Base-by-base conservation (phyloP, 2,113 vertebrate species). In the Triplophysa siluroides region DNA sequence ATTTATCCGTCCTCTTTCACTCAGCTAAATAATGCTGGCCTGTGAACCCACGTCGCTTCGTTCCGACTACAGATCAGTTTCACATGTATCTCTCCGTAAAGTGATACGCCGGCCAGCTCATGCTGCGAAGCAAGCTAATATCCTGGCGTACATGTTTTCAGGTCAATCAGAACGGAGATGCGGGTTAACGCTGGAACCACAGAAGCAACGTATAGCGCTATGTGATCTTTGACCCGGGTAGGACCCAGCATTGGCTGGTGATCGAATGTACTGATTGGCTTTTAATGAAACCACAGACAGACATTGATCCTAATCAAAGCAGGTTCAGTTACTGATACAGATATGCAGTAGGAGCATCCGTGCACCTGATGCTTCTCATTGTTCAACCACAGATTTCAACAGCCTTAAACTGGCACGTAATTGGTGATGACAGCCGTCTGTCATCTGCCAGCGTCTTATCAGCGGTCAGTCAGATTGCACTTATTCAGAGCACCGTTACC, bases 221-320 rank as follows among this genome's bases (percentile, higher is more conserved):
- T 74, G 23, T 72, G 69, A 82, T 78, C 79, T 81, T 71, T 78
- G 75, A 74, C 83, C 78, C 56, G 54, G 79, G 76, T 54, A 50
- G 29, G 33, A 78, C 47, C 29, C 16, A 76, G 62, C 60, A 70
- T 84, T 62, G 45, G 56, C 50, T 29, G n/a, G 63, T 54, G 80
- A 71, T 81, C 69, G 11, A 65, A 63, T 82, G 76, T 66, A 67
- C 76, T 76, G 77, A 81, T 76, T 81, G 79, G 68, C 54, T 75
- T 79, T 81, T 81, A 79, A 79, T 84, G 74, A 82, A 82, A 78
- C 80, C 80, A 72, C 75, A 71, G 58, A 78, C 13, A 67, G 76
- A 65, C 71, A 82, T 54, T 21, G 47, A 82, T 82, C 60, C 41
- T 61, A 81, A 81, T 82, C 64, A 76, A 81, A 11, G 18, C 67